Base-by-base conservation (phyloP, 2,888 invertebrate species). In the Cephus sareptanus region DNA sequence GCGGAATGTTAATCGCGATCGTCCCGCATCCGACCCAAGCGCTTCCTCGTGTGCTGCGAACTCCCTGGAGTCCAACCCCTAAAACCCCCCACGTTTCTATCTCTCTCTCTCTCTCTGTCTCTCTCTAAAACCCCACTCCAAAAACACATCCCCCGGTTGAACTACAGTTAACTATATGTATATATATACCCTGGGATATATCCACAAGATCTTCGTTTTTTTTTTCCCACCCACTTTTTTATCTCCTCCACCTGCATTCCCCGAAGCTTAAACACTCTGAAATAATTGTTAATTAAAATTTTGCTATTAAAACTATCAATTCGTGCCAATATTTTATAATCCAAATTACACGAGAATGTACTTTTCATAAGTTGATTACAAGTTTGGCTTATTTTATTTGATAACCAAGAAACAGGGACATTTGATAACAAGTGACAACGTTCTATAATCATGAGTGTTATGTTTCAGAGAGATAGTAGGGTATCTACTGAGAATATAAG, bases 1-100 rank as follows among this genome's bases (percentile, higher is more conserved):
- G 88, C 90, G 91, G 91, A 91, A 91, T 91, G 91, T 91, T 91
- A 91, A 91, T 91, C 91, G 91, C 90, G 91, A 90, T 91, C 89
- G 90, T 89, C 89, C 90, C 89, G 89, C 85, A 87, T 87, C 87
- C 90, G 86, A 87, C 87, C 85, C 85, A 84, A 83, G 81, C 86
- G 83, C 86, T 84, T 86, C 90, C 89, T 84, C 87, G 86, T 90
- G 88, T 89, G 87, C 87, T 86, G 82, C 85, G 76, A 87, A 88
- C 86, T 89, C 89, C 88, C 89, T 88, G 88, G 89, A 89, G 89
- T 85, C 86, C 85, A 85, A 81, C 85, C 84, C 82, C 83, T 69
- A 30, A 56, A 77, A 13, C 76, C n/a, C 40, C 40, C 76, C 30
- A 73, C 73, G 33, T 69, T 73, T n/a, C 73, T 35, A 33, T 33